Conservation (phyloP, 2,888 invertebrate genomes). For the Yponomeuta cagnagella region DNA sequence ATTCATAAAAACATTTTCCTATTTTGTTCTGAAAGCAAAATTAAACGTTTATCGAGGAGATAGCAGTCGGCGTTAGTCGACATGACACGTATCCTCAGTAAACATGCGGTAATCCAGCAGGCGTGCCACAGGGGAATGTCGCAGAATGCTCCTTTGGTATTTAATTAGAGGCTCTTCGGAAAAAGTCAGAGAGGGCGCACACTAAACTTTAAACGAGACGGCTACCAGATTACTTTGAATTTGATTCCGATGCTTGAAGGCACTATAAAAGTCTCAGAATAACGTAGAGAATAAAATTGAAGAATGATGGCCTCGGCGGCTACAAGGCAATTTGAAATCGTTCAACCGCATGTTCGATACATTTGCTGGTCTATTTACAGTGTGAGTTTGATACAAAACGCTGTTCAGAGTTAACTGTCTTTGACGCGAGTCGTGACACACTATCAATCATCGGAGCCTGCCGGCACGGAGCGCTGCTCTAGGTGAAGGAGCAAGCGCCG, state of each 20-base stretch:
- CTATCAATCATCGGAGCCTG: constrained; percentile 58
- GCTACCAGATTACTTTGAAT: background rate
- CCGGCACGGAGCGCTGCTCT: constrained; percentile 28
- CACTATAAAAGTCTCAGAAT: constrained; percentile 5
- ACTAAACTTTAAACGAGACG: constrained; percentile 4
- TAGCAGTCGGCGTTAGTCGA: background rate
- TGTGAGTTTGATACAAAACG: constrained; percentile 21
- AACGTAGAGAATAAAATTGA: constrained; percentile 1
- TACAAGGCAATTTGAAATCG: constrained; percentile 9
- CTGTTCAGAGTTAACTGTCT: constrained; percentile 17
- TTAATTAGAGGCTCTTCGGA: constrained; percentile 10
- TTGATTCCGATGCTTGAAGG: background rate
- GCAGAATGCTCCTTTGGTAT: constrained; percentile 8
- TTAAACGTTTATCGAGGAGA: background rate
- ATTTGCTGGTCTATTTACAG: constrained; percentile 15
- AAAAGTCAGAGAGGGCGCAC: constrained; percentile 6
- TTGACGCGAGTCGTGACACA: constrained; percentile 21
- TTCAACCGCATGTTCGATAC: background rate
- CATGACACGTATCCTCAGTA: constrained; percentile 5
- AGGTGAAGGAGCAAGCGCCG: constrained; percentile 27
- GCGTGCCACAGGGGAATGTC: constrained; percentile 10
- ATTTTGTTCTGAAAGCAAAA: background rate
- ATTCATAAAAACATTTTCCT: background rate
- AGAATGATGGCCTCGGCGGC: constrained; percentile 3
- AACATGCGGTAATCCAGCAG: constrained; percentile 11